Percentiles rank a stretch among this genome's conserved stretches.
Conservation (phyloP, 2,113 vertebrate genomes). For the Serinus canaria region DNA sequence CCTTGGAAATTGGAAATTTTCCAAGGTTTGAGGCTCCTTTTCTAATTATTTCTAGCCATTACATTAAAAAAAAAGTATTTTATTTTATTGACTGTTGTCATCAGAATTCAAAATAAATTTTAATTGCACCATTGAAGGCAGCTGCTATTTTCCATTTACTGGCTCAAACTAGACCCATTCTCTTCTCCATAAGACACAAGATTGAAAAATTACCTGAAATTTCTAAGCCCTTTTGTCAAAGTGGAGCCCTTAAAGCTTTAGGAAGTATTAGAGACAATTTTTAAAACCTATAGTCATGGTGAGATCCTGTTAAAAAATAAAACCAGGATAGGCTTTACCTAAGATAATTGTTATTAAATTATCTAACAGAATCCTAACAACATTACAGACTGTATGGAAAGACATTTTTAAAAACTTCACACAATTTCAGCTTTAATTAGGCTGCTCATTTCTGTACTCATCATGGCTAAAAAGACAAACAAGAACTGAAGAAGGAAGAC, state of each 20-base stretch:
- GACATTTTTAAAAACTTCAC: not conserved
- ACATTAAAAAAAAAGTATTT: not conserved
- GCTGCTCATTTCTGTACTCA: not conserved
- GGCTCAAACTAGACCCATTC: not conserved
- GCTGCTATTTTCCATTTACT: not conserved
- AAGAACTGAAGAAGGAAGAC: not conserved
- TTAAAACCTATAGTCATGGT: not conserved
- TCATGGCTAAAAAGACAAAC: not conserved
- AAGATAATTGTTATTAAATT: constrained; percentile 7
- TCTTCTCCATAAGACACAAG: not conserved
- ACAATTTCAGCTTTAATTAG: not conserved
- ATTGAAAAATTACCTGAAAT: not conserved
- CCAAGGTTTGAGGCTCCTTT: not conserved
- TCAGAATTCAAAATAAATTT: not conserved
- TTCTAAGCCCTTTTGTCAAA: not conserved
- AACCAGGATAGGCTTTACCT: not conserved
- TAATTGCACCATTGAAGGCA: not conserved
- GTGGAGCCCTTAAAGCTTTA: not conserved
- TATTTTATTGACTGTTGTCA: not conserved
- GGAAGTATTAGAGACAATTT: not conserved
- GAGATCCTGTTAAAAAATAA: not conserved
- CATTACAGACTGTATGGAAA: not conserved
- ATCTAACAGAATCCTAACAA: not conserved
- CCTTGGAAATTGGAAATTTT: not conserved
- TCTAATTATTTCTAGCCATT: not conserved